Conservation (phyloP, 2,888 invertebrate species). For the Troglohyphantes excavatus region DNA sequence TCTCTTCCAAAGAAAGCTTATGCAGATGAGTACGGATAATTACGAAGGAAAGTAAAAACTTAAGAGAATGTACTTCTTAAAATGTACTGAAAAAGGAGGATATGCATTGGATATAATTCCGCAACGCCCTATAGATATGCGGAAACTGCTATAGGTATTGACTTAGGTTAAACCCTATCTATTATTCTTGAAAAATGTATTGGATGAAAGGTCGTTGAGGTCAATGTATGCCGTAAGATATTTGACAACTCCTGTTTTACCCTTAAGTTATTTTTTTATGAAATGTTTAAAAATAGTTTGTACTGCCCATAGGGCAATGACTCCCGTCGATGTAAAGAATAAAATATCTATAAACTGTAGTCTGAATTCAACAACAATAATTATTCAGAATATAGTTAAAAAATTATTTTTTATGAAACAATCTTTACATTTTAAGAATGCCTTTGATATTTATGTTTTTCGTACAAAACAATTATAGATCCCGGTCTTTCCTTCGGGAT, state of each 20-base stretch:
- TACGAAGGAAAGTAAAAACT: slow-evolving; percentile 6
- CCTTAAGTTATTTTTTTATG: neutral
- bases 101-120: neutral
- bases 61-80: neutral
- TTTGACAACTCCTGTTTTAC: neutral
- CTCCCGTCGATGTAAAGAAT: neutral
- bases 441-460: too few species aligned
- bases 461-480: too few species aligned
- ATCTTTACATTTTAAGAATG: too few species aligned
- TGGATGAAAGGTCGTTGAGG: neutral
- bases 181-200: neutral
- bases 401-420: too few species aligned
- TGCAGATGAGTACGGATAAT: slow-evolving; percentile 51
- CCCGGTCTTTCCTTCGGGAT: too few species aligned
- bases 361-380: too few species aligned
- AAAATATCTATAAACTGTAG: too few species aligned
- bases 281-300: neutral
- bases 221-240: slow-evolving; percentile 11
- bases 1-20: neutral
- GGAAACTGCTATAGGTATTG: slow-evolving; percentile 30
- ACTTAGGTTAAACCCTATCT: slow-evolving; percentile 10
- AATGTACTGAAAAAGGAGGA: neutral
- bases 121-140: slow-evolving; percentile 53
- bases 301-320: neutral
- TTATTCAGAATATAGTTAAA: too few species aligned